These are phyloP conservation scores for Oxycera nigricornis DNA, from an alignment of 2,888 invertebrate species.

Conservation along the genomic window DNA sequence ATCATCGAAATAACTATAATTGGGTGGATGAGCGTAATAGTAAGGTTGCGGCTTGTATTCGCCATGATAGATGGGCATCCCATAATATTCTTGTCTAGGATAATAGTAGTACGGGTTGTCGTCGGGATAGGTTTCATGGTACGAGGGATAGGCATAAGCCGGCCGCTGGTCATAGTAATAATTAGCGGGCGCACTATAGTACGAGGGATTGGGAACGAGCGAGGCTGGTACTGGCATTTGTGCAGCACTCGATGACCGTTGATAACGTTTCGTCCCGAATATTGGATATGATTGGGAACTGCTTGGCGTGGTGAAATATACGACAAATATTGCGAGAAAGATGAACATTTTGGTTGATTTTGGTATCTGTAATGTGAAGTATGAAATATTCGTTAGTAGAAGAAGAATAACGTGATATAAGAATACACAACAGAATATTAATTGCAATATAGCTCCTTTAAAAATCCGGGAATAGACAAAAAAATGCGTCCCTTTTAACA, in stretches of 20 bases:
- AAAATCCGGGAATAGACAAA: no score
- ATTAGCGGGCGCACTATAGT: constrained; percentile 38
- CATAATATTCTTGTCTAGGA: constrained; percentile 50
- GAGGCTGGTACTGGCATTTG: constrained; percentile 40
- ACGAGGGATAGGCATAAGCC: constrained; percentile 27
- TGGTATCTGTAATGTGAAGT: no score
- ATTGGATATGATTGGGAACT: constrained; percentile 47
- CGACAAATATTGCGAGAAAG: constrained; percentile 26
- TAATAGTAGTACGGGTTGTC: constrained; percentile 49
- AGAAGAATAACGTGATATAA: no score
- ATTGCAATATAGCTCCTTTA: no score
- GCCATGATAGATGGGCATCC: constrained; percentile 52
- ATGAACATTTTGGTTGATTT: constrained; percentile 8
- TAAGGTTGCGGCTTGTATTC: constrained; percentile 58
- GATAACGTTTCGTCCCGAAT: constrained; percentile 50
- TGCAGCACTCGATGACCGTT: constrained; percentile 44
- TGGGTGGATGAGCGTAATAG: constrained; percentile 62
- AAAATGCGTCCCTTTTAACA: no score
- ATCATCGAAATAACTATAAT: constrained; percentile 61
- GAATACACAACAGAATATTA: no score
- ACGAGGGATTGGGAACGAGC: constrained; percentile 37
- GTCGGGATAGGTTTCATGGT: constrained; percentile 44
- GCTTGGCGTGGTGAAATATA: constrained; percentile 39
- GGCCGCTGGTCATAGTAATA: constrained; percentile 44
- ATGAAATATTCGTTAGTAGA: no score